These are phyloP conservation scores for Mobula hypostoma DNA, from an alignment of 2,113 vertebrate species.

Conservation along the genomic window DNA sequence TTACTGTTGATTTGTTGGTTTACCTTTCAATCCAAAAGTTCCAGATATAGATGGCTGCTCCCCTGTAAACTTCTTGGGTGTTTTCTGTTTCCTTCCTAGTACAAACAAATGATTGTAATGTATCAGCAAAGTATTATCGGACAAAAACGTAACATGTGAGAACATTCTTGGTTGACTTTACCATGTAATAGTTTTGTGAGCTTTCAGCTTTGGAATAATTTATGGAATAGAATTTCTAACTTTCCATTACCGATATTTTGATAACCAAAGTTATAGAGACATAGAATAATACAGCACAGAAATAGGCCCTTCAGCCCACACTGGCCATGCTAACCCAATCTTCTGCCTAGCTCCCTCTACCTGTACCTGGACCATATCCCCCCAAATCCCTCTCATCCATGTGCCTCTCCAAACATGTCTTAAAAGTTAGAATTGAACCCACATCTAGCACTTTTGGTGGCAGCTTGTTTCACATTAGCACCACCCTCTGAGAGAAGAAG, in stretches of 20 bases:
- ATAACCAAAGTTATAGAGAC: not conserved
- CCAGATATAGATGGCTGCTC: conserved; percentile 95
- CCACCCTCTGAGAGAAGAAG: too few relatives aligned
- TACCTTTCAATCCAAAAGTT: conserved; percentile 95
- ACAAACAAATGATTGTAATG: conserved; percentile 48
- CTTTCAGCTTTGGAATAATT: not conserved
- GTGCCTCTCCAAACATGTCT: too few relatives aligned
- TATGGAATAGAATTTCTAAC: not conserved
- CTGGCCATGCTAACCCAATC: too few relatives aligned
- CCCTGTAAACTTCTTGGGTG: conserved; percentile 96
- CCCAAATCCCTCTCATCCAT: too few relatives aligned
- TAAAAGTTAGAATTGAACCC: too few relatives aligned
- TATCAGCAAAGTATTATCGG: conserved; percentile 20
- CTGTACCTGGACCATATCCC: too few relatives aligned
- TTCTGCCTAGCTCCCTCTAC: too few relatives aligned
- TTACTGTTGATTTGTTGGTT: conserved; percentile 3
- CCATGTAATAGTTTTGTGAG: not conserved
- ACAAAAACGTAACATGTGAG: not conserved
- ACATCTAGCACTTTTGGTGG: too few relatives aligned
- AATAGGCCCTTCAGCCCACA: too few relatives aligned
- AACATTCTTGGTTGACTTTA: not conserved
- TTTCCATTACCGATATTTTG: not conserved
- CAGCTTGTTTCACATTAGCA: too few relatives aligned
- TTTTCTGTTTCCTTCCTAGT: conserved; percentile 99
- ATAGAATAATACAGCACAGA: too few relatives aligned